These are phyloP conservation scores for Lycorma delicatula DNA, from an alignment of 1,140 invertebrate genomes.

Conservation along the genomic window DNA sequence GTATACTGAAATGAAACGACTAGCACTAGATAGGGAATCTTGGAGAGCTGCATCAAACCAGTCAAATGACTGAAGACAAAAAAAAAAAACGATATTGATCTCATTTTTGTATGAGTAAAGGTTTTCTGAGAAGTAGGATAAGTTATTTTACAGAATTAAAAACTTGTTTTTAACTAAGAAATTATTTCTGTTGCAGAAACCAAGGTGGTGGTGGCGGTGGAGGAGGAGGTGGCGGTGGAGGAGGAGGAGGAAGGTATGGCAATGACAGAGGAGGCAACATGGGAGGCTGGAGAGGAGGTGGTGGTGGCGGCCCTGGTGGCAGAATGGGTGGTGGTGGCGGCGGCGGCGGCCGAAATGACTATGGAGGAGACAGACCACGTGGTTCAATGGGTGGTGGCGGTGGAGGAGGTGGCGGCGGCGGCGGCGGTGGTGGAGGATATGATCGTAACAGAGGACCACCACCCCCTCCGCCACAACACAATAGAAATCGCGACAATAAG, in stretches of 20 bases:
- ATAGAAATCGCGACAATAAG: not conserved
- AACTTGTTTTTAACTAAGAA: not conserved
- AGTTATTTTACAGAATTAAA: not conserved
- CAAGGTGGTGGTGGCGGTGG: not conserved
- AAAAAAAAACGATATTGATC: not conserved
- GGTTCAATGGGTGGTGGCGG: not conserved
- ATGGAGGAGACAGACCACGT: constrained; percentile 9
- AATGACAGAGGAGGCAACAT: constrained; percentile 9
- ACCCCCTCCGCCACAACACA: not conserved
- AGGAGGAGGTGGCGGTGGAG: constrained; percentile 9
- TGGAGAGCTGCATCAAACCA: no score
- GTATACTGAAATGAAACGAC: no score
- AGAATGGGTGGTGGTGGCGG: not conserved
- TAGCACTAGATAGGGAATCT: no score
- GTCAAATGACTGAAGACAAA: no score
- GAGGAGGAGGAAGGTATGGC: constrained; percentile 3
- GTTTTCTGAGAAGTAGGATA: not conserved
- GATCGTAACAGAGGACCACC: not conserved
- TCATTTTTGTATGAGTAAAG: not conserved
- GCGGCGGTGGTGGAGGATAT: not conserved
- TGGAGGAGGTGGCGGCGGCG: not conserved
- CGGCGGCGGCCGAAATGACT: not conserved
- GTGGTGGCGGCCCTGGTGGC: not conserved
- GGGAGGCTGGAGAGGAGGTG: not conserved
- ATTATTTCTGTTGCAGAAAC: not conserved